A percentile compares a stretch with the other conserved stretches of the same genome.
phyloP scores from a whole-genome alignment of 2,113 vertebrate genomes.

The Poeciliopsis turrubarensis region DNA sequence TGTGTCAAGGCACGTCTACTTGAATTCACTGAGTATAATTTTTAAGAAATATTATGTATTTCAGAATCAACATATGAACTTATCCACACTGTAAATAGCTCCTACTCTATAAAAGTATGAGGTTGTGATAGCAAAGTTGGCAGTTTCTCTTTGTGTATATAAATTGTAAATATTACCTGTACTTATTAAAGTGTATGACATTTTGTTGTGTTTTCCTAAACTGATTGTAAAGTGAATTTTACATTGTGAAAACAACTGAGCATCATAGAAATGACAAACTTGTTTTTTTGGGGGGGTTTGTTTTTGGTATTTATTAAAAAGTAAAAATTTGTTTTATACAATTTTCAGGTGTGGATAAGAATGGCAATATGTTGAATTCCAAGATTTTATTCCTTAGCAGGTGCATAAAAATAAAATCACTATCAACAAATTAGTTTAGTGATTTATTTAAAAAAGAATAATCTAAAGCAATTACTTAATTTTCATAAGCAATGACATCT shows the following conservation, averaged over 20 bases:
- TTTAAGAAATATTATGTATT: slow-evolving; percentile 27
- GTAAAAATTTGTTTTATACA: not conserved
- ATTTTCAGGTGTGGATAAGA: not conserved
- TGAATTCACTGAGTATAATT: slow-evolving; percentile 62
- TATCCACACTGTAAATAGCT: slow-evolving; percentile 72
- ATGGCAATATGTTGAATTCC: no score
- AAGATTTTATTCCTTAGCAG: not conserved
- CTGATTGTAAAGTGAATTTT: slow-evolving; percentile 68
- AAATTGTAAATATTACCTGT: slow-evolving; percentile 80
- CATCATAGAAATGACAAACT: slow-evolving; percentile 18
- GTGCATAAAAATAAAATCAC: not conserved
- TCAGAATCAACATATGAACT: slow-evolving; percentile 56
- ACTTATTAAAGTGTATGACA: slow-evolving; percentile 80
- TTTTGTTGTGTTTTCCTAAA: slow-evolving; percentile 78
- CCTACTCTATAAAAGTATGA: slow-evolving; percentile 64
- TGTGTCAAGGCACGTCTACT: slow-evolving; percentile 70
- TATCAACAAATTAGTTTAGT: not conserved
- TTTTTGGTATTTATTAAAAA: not conserved
- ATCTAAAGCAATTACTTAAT: not conserved
- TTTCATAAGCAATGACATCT: not conserved
- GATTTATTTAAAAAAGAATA: no score
- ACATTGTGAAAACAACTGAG: slow-evolving; percentile 27
- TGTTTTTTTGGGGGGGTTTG: not conserved
- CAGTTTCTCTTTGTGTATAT: slow-evolving; percentile 76
- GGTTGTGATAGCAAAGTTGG: slow-evolving; percentile 67